Evolutionary conservation across 2,113 vertebrate genomes (phyloP).

Genomic region (Nestor notabilis): DNA sequence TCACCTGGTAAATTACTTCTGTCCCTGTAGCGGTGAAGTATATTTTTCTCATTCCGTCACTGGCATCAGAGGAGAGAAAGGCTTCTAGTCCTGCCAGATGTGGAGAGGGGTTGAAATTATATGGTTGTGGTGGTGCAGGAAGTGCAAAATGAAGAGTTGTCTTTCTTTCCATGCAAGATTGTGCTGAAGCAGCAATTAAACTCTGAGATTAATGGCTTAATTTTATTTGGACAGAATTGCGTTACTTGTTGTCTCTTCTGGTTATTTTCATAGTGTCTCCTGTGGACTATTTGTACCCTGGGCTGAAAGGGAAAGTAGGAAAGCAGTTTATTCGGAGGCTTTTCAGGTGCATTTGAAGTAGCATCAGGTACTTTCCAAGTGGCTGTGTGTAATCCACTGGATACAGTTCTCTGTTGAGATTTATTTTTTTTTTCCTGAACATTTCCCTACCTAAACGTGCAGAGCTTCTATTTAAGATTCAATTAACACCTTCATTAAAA

Average conservation of each 20-base stretch:
- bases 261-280: background rate
- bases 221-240: constrained; percentile 7
- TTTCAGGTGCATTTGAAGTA: background rate
- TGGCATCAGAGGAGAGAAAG: background rate
- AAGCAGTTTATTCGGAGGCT: background rate
- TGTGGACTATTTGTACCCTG: background rate
- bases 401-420: background rate
- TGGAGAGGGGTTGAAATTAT: background rate
- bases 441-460: background rate
- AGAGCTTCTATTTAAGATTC: background rate
- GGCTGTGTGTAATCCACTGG: background rate
- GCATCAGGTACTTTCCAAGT: background rate
- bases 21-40: background rate
- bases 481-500: background rate
- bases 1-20: background rate
- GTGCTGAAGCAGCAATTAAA: background rate
- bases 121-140: background rate
- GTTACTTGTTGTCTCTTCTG: background rate
- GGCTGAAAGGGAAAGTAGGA: background rate
- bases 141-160: background rate
- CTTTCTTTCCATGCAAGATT: background rate
- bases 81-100: background rate
- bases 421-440: background rate
- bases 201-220: constrained; percentile 14
- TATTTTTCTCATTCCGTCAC: background rate